These are phyloP conservation scores for Sebastes steindachneri DNA, from an alignment of 2,797 vertebrate species.

Conservation along the genomic window DNA sequence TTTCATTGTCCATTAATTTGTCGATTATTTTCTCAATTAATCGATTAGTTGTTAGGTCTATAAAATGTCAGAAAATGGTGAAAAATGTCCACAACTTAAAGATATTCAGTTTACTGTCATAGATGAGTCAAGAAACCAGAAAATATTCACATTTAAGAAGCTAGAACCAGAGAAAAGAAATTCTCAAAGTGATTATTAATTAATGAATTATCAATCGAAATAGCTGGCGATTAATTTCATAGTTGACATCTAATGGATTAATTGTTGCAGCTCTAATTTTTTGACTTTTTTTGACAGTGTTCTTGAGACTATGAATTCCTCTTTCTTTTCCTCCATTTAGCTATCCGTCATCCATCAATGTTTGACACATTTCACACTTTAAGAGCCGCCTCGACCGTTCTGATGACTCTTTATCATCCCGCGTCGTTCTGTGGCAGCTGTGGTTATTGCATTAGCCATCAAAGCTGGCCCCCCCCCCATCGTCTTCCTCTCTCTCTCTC, in stretches of 20 bases:
- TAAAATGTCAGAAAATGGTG: too few species aligned
- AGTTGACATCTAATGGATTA: fast-evolving
- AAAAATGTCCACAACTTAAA: too few species aligned
- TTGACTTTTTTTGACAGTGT: neutral
- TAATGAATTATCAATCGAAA: too few species aligned
- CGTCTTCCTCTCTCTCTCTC: neutral
- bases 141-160: too few species aligned
- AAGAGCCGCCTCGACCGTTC: conserved; percentile 1
- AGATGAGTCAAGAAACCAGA: too few species aligned
- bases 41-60: fast-evolving
- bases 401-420: conserved; percentile 30
- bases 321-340: neutral
- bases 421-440: conserved; percentile 17
- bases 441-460: conserved; percentile 52
- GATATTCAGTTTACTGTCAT: too few species aligned
- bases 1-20: too few species aligned
- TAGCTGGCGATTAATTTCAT: too few species aligned
- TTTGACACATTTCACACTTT: neutral
- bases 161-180: too few species aligned
- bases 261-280: too few species aligned
- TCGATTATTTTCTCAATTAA: neutral
- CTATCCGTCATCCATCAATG: conserved; percentile 3
- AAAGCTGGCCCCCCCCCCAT: neutral
- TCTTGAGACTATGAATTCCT: neutral
- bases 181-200: too few species aligned